Percentiles rank a stretch among this genome's conserved stretches.
phyloP scores from a whole-genome alignment of 2,113 vertebrate species.

The Hirundichthys speculiger region DNA sequence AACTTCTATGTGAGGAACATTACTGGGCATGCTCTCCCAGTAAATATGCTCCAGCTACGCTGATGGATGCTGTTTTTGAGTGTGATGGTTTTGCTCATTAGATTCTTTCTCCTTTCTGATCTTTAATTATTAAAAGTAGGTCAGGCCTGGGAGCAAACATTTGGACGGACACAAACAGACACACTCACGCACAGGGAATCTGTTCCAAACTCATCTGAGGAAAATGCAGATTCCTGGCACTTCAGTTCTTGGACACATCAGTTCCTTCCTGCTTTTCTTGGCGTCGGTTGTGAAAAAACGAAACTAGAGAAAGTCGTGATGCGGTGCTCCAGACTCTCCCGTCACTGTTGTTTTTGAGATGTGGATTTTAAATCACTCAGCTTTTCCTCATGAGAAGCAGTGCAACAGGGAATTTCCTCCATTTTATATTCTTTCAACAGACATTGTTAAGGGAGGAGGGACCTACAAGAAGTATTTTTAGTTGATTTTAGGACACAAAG shows the following conservation, averaged over 20 bases:
- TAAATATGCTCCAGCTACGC: neutral
- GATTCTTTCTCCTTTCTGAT: constrained; percentile 37
- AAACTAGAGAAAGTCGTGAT: constrained; percentile 29
- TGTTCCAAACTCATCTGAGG: constrained; percentile 24
- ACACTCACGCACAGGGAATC: constrained; percentile 20
- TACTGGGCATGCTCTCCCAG: neutral
- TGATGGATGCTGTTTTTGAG: neutral
- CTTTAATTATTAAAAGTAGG: constrained; percentile 60
- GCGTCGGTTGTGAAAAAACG: constrained; percentile 22
- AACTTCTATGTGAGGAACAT: neutral
- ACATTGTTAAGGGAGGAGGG: too few relatives aligned
- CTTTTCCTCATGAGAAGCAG: too few relatives aligned
- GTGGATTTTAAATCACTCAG: too few relatives aligned
- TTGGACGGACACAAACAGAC: constrained; percentile 8
- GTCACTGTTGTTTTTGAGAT: too few relatives aligned
- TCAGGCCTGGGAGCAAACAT: constrained; percentile 41
- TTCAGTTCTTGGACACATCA: constrained; percentile 40
- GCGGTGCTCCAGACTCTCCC: neutral
- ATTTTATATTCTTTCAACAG: too few relatives aligned
- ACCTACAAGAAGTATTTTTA: too few relatives aligned
- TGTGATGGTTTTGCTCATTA: constrained; percentile 19
- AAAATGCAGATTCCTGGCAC: constrained; percentile 35
- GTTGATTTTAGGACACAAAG: too few relatives aligned
- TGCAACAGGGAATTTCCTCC: too few relatives aligned
- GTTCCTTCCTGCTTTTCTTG: constrained; percentile 54